phyloP scores from a whole-genome alignment of 2,113 vertebrate species.

The Corydoras sp. region DNA sequence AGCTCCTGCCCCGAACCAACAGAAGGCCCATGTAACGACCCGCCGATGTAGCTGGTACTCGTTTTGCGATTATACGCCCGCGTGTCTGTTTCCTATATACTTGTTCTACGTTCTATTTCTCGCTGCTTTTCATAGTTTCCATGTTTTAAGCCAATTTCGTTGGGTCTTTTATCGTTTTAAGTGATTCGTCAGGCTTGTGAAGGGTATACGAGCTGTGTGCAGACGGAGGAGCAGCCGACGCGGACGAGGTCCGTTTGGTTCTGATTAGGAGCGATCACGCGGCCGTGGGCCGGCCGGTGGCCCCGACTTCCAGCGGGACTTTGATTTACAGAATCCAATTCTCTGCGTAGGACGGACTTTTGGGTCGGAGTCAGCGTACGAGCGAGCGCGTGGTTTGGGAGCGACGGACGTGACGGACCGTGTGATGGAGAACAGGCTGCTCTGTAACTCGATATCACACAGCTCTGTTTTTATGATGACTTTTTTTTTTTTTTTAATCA shows the following conservation, averaged over 20 bases:
- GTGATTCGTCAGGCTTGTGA: neutral
- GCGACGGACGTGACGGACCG: conserved; percentile 1
- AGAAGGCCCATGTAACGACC: too few relatives aligned
- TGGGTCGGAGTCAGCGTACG: neutral
- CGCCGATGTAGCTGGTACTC: too few relatives aligned
- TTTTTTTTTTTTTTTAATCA: conserved; percentile 35
- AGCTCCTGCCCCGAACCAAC: too few relatives aligned
- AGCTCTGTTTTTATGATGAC: conserved; percentile 11
- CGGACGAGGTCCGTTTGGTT: neutral
- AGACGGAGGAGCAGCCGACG: neutral
- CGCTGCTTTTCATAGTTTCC: too few relatives aligned
- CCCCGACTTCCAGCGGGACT: neutral
- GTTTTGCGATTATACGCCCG: too few relatives aligned
- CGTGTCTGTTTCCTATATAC: too few relatives aligned
- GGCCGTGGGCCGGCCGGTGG: neutral
- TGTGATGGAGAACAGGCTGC: neutral
- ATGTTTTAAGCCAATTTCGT: neutral
- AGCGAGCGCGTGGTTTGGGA: neutral
- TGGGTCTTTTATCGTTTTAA: neutral
- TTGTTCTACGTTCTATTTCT: too few relatives aligned
- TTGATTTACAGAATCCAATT: neutral
- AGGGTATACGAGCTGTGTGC: neutral
- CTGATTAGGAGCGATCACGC: neutral
- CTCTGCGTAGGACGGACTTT: neutral
- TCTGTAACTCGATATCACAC: conserved; percentile 8